A percentile compares a stretch with the other conserved stretches of the same genome.
phyloP scores from a whole-genome alignment of 2,888 invertebrate species.

The Cephonodes hylas region DNA sequence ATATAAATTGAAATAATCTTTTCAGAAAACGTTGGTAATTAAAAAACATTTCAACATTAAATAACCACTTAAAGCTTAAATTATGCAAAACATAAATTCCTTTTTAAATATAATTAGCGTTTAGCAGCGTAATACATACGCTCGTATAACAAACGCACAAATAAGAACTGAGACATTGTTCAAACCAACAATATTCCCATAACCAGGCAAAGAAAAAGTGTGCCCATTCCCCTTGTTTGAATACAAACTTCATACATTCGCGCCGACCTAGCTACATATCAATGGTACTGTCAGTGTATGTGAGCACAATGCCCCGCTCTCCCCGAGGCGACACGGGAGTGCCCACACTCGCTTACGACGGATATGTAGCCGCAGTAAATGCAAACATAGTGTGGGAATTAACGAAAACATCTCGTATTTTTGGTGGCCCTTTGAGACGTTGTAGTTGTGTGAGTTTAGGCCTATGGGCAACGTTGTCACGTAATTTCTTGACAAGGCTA shows the following conservation, averaged over 20 bases:
- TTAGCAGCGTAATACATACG: neutral
- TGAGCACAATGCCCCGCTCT: constrained; percentile 39
- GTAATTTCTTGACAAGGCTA: too few species aligned
- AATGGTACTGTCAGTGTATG: constrained; percentile 25
- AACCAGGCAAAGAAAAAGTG: constrained; percentile 24
- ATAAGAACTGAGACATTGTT: neutral
- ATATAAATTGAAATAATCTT: too few species aligned
- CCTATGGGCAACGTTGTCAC: neutral
- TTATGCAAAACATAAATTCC: neutral
- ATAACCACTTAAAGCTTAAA: neutral
- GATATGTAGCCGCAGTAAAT: constrained; percentile 3
- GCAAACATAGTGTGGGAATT: constrained; percentile 9
- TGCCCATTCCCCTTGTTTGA: constrained; percentile 23
- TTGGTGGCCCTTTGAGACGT: neutral
- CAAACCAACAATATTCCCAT: constrained; percentile 21
- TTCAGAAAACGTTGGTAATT: too few species aligned
- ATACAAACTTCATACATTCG: constrained; percentile 36
- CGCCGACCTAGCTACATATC: constrained; percentile 18
- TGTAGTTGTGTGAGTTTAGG: neutral
- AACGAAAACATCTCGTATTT: constrained; percentile 6
- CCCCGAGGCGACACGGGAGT: constrained; percentile 38
- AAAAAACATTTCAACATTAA: too few species aligned
- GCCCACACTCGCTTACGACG: constrained; percentile 25
- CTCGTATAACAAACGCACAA: constrained; percentile 1
- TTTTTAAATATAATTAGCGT: neutral